Conservation (phyloP, 2,113 vertebrate species). For the Brachyistius frenatus region DNA sequence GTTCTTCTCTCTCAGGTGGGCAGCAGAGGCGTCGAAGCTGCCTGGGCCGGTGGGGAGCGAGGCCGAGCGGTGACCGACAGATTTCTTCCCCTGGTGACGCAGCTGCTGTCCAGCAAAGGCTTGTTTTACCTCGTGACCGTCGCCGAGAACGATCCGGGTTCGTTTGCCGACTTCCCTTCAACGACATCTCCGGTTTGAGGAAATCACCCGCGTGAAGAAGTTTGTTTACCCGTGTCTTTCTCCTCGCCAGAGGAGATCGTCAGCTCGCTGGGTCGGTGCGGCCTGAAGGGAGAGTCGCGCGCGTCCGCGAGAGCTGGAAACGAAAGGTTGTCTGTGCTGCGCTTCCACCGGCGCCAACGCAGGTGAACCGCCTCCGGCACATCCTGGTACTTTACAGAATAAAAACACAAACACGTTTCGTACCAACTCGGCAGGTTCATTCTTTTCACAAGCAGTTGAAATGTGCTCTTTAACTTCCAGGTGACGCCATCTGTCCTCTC, state of each 20-base stretch:
- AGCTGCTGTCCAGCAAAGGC: conserved; percentile 89
- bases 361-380: neutral
- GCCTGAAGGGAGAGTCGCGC: conserved; percentile 82
- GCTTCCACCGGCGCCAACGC: conserved; percentile 75
- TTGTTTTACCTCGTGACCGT: conserved; percentile 92
- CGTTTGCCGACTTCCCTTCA: neutral
- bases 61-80: conserved; percentile 94
- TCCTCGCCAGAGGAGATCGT: conserved; percentile 88
- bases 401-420: too few relatives aligned
- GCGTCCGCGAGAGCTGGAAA: conserved; percentile 88
- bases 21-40: conserved; percentile 88
- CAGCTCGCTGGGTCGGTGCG: conserved; percentile 78
- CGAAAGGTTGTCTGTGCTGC: conserved; percentile 89
- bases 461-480: neutral
- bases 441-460: neutral
- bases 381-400: neutral
- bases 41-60: conserved; percentile 93
- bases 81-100: conserved; percentile 88
- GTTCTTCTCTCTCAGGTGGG: conserved; percentile 82
- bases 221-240: neutral
- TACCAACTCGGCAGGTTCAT: too few relatives aligned
- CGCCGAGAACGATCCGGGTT: conserved; percentile 93
- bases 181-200: neutral
- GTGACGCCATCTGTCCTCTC: too few relatives aligned
- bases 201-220: too few relatives aligned